Conservation (phyloP, 1,140 invertebrate genomes). For the Episyrphus balteatus region DNA sequence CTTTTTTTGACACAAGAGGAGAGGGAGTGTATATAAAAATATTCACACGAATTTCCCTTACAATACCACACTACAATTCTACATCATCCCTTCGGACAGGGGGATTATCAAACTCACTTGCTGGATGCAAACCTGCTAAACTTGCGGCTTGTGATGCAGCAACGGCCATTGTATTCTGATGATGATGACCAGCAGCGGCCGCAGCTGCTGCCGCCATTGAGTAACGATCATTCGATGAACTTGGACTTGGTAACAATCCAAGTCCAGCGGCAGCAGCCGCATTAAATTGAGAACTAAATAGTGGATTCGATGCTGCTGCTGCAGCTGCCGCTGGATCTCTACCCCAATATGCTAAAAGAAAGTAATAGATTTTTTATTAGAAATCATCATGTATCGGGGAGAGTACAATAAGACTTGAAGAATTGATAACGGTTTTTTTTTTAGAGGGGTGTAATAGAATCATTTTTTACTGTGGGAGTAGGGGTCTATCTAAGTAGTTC, state of each 20-base stretch:
- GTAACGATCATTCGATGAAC: slow-evolving; percentile 22
- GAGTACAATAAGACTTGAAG: not conserved
- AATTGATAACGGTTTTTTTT: not conserved
- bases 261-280: slow-evolving; percentile 39
- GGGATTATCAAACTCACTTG: slow-evolving; percentile 44
- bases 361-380: not conserved
- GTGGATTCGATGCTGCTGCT: slow-evolving; percentile 33
- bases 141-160: slow-evolving; percentile 71
- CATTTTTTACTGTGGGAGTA: no score
- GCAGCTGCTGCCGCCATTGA: slow-evolving; percentile 36
- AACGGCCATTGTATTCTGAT: slow-evolving; percentile 63
- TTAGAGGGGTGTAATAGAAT: no score
- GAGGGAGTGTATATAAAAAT: no score
- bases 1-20: not conserved
- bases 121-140: slow-evolving; percentile 53
- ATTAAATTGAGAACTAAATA: slow-evolving; percentile 36
- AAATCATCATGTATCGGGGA: not conserved
- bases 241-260: slow-evolving; percentile 33
- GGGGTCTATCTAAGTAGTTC: no score
- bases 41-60: no score
- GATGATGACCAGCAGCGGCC: slow-evolving; percentile 46
- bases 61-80: no score
- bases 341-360: slow-evolving; percentile 56
- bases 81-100: not conserved
- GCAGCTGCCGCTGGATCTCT: slow-evolving; percentile 43